Conservation (phyloP, 2,888 invertebrate genomes). For the Andrena dorsata region DNA sequence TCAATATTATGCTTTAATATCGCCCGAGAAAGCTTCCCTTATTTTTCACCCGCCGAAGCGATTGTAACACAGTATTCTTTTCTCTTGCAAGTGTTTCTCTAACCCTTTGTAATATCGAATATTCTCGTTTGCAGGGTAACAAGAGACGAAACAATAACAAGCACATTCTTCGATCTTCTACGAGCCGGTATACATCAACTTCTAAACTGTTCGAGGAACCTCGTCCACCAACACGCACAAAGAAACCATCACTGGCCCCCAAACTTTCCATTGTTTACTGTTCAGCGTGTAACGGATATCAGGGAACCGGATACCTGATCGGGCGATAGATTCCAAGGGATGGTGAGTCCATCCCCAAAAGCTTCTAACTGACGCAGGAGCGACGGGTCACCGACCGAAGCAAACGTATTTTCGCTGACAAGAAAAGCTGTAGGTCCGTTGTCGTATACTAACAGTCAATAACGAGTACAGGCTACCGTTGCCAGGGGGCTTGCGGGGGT, state of each 20-base stretch:
- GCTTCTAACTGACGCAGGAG: slow-evolving; percentile 51
- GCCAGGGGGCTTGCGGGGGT: slow-evolving; percentile 34
- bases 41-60: not conserved
- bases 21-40: not conserved
- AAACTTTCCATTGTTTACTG: not conserved
- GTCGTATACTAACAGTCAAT: slow-evolving; percentile 69
- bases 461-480: slow-evolving; percentile 48
- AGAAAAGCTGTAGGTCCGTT: slow-evolving; percentile 64
- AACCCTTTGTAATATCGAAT: not conserved
- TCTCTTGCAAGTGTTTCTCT: not conserved
- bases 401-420: slow-evolving; percentile 56
- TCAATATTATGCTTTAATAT: not conserved
- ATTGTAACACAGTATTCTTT: not conserved
- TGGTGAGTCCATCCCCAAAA: slow-evolving; percentile 18
- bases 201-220: too few relatives aligned
- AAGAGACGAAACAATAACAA: too few relatives aligned
- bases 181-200: too few relatives aligned
- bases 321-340: slow-evolving; percentile 19
- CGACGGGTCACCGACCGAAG: slow-evolving; percentile 58
- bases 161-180: too few relatives aligned
- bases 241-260: too few relatives aligned
- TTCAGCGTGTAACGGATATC: not conserved
- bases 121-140: not conserved
- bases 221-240: too few relatives aligned
- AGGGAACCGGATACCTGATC: not conserved